phyloP scores from a whole-genome alignment of 2,888 invertebrate genomes.

The Glomeris marginata region DNA sequence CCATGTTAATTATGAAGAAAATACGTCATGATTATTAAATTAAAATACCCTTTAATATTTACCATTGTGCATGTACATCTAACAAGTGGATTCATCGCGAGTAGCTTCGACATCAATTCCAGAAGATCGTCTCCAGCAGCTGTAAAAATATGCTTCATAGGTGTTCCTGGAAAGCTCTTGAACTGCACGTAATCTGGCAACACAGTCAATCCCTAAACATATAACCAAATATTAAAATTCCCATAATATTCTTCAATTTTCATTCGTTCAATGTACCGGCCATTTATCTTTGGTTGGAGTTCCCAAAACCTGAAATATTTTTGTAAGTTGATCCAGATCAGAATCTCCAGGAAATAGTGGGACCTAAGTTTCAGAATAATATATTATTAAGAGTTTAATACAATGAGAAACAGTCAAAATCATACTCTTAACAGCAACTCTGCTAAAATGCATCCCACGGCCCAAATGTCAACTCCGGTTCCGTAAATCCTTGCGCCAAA shows the following conservation, averaged over 20 bases:
- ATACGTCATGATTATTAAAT: background rate
- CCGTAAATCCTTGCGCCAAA: slow-evolving; percentile 93
- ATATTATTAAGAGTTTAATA: background rate
- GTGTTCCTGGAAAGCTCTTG: slow-evolving; percentile 67
- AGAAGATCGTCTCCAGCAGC: slow-evolving; percentile 87
- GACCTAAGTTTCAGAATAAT: slow-evolving; percentile 31
- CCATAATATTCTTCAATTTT: background rate
- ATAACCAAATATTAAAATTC: background rate
- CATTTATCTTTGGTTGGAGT: slow-evolving; percentile 84
- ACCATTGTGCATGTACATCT: slow-evolving; percentile 62
- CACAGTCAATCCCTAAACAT: slow-evolving; percentile 22
- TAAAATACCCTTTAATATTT: background rate
- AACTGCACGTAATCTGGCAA: slow-evolving; percentile 87
- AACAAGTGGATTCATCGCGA: slow-evolving; percentile 66
- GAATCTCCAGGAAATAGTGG: slow-evolving; percentile 95
- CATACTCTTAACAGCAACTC: slow-evolving; percentile 60
- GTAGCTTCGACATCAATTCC: slow-evolving; percentile 55
- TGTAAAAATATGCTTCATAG: slow-evolving; percentile 81
- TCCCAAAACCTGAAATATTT: slow-evolving; percentile 88
- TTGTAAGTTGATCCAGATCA: slow-evolving; percentile 88
- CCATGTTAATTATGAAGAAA: background rate
- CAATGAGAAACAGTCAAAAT: background rate
- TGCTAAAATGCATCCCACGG: slow-evolving; percentile 93
- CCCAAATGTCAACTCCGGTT: slow-evolving; percentile 98
- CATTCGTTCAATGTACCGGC: slow-evolving; percentile 44